Evolutionary conservation across 2,797 vertebrate genomes (phyloP).

Genomic region (Eulemur coronatus): DNA sequence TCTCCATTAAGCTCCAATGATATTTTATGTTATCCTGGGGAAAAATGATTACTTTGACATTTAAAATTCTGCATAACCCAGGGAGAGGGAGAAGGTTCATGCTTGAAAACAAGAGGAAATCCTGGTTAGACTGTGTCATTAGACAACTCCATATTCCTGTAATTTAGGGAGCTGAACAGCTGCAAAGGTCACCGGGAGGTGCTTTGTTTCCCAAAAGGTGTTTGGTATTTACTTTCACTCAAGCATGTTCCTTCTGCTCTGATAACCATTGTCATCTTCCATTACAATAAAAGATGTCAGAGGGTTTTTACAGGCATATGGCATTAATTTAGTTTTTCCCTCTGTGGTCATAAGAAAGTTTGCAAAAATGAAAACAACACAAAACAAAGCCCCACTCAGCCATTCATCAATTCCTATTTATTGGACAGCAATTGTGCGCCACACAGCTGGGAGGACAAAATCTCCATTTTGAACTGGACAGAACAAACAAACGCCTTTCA

Average conservation of each 20-base stretch:
- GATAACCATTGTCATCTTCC: constrained; percentile 68
- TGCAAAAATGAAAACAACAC: constrained; percentile 65
- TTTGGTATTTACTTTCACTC: constrained; percentile 63
- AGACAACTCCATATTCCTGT: background rate
- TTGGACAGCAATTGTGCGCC: background rate
- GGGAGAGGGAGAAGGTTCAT: background rate
- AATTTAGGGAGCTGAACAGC: background rate
- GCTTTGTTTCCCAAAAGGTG: constrained; percentile 59
- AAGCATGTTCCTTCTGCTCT: constrained; percentile 65
- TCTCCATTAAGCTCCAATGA: constrained; percentile 60
- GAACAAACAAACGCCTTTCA: background rate
- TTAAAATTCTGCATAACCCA: constrained; percentile 3
- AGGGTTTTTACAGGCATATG: constrained; percentile 61
- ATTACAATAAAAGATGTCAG: constrained; percentile 58
- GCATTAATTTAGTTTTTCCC: constrained; percentile 62
- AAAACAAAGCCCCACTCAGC: constrained; percentile 42
- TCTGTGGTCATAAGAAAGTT: constrained; percentile 25
- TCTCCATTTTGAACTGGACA: background rate
- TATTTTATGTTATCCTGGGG: constrained; percentile 56
- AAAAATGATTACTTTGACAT: constrained; percentile 56
- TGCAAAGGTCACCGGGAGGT: constrained; percentile 50
- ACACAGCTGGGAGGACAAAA: background rate
- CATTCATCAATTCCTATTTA: constrained; percentile 2
- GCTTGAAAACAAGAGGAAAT: background rate
- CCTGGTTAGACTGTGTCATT: background rate